phyloP scores from a whole-genome alignment of 2,888 invertebrate genomes.

The Xanthorhoe spadicearia region DNA sequence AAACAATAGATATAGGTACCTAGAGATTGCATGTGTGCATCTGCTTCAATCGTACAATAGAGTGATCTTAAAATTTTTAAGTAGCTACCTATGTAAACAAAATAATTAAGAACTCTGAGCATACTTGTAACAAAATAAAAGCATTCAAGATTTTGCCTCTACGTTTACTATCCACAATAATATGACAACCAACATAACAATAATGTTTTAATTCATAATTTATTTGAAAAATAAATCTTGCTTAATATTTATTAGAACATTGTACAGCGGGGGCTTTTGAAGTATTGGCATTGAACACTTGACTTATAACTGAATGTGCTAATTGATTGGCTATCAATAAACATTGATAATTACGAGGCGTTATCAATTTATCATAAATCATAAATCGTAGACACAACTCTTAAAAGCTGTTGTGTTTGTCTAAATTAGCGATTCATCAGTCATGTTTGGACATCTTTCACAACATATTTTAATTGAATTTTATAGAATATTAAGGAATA shows the following conservation, averaged over 20 bases:
- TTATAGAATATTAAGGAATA: no score
- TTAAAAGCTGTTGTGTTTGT: neutral
- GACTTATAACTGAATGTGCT: constrained; percentile 25
- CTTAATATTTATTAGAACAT: neutral
- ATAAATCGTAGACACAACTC: neutral
- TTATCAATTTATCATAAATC: constrained; percentile 31
- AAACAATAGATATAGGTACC: no score
- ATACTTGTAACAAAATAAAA: no score
- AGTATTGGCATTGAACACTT: constrained; percentile 16
- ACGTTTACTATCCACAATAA: no score
- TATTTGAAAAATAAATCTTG: neutral
- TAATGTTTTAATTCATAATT: neutral
- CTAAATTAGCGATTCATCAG: neutral
- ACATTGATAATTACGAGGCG: constrained; percentile 27
- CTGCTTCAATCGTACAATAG: no score
- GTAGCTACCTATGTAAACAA: no score
- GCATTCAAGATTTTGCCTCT: no score
- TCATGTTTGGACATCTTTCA: neutral
- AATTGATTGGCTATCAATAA: constrained; percentile 34
- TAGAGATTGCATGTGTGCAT: no score
- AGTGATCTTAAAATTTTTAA: no score
- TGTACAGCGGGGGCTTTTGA: constrained; percentile 9
- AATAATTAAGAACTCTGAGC: no score
- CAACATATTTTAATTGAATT: neutral
- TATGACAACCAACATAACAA: no score